These are phyloP conservation scores for Drosophila testacea DNA, from an alignment of 2,888 invertebrate species.

Conservation along the genomic window DNA sequence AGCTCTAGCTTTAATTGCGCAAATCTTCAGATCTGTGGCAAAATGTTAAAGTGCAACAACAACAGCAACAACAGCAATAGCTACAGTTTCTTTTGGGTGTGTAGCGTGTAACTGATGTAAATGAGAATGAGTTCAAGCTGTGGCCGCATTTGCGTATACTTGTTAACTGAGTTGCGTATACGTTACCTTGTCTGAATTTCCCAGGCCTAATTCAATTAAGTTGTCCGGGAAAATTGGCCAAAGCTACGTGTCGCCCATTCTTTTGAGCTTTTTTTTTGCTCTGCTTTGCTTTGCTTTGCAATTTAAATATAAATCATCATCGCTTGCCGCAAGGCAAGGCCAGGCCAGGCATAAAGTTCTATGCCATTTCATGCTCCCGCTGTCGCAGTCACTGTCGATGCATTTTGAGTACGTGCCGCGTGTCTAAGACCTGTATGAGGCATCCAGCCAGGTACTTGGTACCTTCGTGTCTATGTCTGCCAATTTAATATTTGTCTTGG, in stretches of 20 bases:
- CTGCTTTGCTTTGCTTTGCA: constrained; percentile 60
- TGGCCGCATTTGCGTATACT: constrained; percentile 19
- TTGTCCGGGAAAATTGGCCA: constrained; percentile 69
- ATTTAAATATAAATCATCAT: constrained; percentile 84
- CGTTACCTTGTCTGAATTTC: constrained; percentile 43
- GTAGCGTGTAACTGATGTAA: constrained; percentile 29
- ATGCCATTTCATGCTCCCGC: constrained; percentile 18
- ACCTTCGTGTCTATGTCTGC: constrained; percentile 35
- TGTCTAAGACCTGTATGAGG: constrained; percentile 37
- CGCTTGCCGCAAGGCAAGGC: constrained; percentile 38
- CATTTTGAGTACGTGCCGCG: constrained; percentile 67
- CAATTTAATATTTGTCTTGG: constrained; percentile 75
- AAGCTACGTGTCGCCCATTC: constrained; percentile 62
- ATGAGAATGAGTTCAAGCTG: constrained; percentile 32
- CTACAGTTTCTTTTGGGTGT: constrained; percentile 25
- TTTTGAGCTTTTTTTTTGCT: constrained; percentile 15
- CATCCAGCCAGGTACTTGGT: constrained; percentile 27
- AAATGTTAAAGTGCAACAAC: constrained; percentile 74
- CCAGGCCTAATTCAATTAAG: constrained; percentile 73
- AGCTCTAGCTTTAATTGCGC: constrained; percentile 67
- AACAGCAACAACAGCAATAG: not conserved
- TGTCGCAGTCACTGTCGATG: constrained; percentile 61
- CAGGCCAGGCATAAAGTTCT: constrained; percentile 28
- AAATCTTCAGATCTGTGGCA: constrained; percentile 48
- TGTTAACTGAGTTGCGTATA: constrained; percentile 60